Base-by-base conservation (phyloP, 2,888 invertebrate species). In the Stegophylla sp. region DNA sequence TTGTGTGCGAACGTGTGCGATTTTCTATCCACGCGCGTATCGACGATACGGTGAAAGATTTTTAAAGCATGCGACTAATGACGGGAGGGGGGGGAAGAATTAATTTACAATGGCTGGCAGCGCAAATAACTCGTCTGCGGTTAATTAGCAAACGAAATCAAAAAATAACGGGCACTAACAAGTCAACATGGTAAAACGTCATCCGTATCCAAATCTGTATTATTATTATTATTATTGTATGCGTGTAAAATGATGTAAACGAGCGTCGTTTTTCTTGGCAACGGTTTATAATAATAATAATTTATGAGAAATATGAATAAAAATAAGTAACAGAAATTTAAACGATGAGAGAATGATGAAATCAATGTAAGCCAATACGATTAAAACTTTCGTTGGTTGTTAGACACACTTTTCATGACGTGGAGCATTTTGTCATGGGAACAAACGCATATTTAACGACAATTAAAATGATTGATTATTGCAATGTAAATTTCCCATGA, bases 401-500 rank as follows among this genome's bases (percentile, higher is more conserved):
- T 15, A 17, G 0, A 28, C 43, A 20, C n/a, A 17, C 5, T 59
- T 41, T 41, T 59, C 10, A 28, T 0, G 28, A 23, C 12, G 17
- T 17, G 20, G 1, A 51, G 17, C 48, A 67, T 66, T n/a, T n/a
- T 51, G 17, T 56, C 72, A 41, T 56, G 72, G 23, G 26, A 72
- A 72, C 23, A 56, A 51, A 28, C 23, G 4, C 23, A 0, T 53
- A 53, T 53, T 53, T 71, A 28, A 71, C 20, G 41, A 20, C 53
- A 20, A 59, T 73, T 59, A 23, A 26, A 72, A 59, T 26, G 2
- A n/a, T 7, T 4, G 10, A 56, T 72, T 72, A 43, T 43, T 59
- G 59, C 72, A 12, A 59, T 73, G 26, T 23, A 28, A 9, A 63
- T 75, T 75, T 75, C 64, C 20, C 74, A 64, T n/a, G 63, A 63